Evolutionary conservation across 1,140 invertebrate species (phyloP), one percentile per base, ranked within the genome.

Genomic region (Ostrea denselamellosa): DNA sequence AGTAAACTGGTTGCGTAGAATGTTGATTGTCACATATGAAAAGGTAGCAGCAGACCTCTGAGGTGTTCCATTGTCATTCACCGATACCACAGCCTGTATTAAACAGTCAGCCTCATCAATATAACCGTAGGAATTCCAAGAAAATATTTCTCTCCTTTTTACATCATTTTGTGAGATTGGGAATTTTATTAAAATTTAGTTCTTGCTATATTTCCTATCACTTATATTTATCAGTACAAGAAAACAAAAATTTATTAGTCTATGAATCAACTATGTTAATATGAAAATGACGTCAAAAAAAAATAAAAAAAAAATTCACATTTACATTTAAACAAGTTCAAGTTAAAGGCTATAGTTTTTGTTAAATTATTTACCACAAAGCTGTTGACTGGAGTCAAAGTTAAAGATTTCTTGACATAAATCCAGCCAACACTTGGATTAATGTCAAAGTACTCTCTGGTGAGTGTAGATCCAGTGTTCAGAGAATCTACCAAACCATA

Each of bases 1-100:
- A 9, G 86, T 25, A n/a, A 87, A 68, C 4, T 88, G 85, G 83
- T 93, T 93, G 22, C 90, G 90, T 10, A 85, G 88, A 10, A 93
- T 87, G 51, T 68, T 90, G 9, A 93, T 85, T 8, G 81, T 88
- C n/a, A 85, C 88, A 62, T 85, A 68, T 2, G n/a, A 53, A 25
- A 7, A 58, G 19, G 19, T 83, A 56, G 81, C 87, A 86, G 19
- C 54, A n/a, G 17, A 88, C 58, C 83, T 22, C 28, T 34, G 53
- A 17, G 85, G 77, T 2, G 88, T 87, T 62, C 88, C 92, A 71
- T 51, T 52, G 85, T 93, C 92, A 88, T 87, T 90, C 0, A 90
- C 90, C 82, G 25, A 52, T 9, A 93, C 90, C 25, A 89, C 81
- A 84, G 90, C 53, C 92, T 92, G 82, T 10, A 14, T 9, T 28